A percentile compares a stretch with the other conserved stretches of the same genome.
These are phyloP conservation scores for Acanthurus leucopareius DNA, from an alignment of 2,797 vertebrate genomes.

Conservation along the genomic window DNA sequence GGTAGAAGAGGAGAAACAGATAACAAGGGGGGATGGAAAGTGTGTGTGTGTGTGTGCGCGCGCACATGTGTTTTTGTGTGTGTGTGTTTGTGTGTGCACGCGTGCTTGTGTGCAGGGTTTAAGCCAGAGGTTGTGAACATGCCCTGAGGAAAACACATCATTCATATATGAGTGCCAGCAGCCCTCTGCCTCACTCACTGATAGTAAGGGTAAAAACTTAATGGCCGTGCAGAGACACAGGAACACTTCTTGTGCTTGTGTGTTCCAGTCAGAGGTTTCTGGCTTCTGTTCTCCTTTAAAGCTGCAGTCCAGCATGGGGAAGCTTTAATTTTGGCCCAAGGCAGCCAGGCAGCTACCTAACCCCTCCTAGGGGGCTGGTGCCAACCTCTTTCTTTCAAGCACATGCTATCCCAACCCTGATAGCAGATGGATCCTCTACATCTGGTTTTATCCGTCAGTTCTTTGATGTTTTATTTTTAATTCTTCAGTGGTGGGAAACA, in stretches of 20 bases:
- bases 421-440: constrained; percentile 48
- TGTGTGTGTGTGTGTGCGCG: neutral
- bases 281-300: constrained; percentile 21
- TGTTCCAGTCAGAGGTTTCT: constrained; percentile 23
- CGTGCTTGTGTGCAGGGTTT: neutral
- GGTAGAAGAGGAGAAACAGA: neutral
- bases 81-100: constrained; percentile 5
- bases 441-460: constrained; percentile 42
- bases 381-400: constrained; percentile 58
- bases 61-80: neutral
- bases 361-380: constrained; percentile 43
- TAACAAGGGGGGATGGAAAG: neutral
- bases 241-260: constrained; percentile 21
- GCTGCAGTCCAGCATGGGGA: constrained; percentile 63
- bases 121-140: constrained; percentile 31
- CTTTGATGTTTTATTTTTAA: constrained; percentile 33
- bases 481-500: constrained; percentile 12
- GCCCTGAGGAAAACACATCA: constrained; percentile 53
- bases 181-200: constrained; percentile 48
- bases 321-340: constrained; percentile 72
- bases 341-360: constrained; percentile 45
- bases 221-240: constrained; percentile 36
- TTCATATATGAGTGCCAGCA: constrained; percentile 49
- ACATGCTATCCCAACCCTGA: constrained; percentile 23
- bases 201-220: constrained; percentile 57